Evolutionary conservation across 2,113 vertebrate species (phyloP).

Genomic region (Clupea harengus): DNA sequence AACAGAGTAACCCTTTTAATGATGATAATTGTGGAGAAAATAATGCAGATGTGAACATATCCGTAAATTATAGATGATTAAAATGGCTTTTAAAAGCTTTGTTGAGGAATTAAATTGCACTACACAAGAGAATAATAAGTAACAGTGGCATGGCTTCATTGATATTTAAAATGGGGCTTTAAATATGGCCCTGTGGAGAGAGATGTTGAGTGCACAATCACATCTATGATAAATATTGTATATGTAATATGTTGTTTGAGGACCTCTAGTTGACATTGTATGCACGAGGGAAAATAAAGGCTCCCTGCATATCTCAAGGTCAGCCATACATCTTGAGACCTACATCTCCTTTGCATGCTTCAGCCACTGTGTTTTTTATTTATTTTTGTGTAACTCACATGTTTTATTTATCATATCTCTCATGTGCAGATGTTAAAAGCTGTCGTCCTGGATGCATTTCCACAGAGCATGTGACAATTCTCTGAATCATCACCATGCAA

Average conservation of each 20-base stretch:
- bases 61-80: slow-evolving; percentile 75
- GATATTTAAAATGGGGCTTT: slow-evolving; percentile 68
- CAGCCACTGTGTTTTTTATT: slow-evolving; percentile 11
- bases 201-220: slow-evolving; percentile 64
- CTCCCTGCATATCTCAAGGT: slow-evolving; percentile 38
- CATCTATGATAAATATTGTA: slow-evolving; percentile 51
- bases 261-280: slow-evolving; percentile 19
- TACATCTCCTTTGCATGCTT: neutral
- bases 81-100: slow-evolving; percentile 73
- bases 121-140: slow-evolving; percentile 69
- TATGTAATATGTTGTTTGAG: slow-evolving; percentile 29
- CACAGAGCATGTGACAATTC: neutral
- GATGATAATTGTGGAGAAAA: slow-evolving; percentile 69
- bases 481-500: neutral
- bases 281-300: neutral
- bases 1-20: slow-evolving; percentile 66
- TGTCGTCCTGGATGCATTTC: neutral
- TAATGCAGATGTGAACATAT: slow-evolving; percentile 67
- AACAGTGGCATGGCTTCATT: slow-evolving; percentile 53
- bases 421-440: slow-evolving; percentile 6
- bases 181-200: slow-evolving; percentile 66
- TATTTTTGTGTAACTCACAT: neutral
- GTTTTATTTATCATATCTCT: slow-evolving; percentile 13
- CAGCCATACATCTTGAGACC: slow-evolving; percentile 20
- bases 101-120: slow-evolving; percentile 62